These are phyloP conservation scores for Drosophila paranaensis DNA, from an alignment of 2,888 invertebrate genomes.

Conservation along the genomic window DNA sequence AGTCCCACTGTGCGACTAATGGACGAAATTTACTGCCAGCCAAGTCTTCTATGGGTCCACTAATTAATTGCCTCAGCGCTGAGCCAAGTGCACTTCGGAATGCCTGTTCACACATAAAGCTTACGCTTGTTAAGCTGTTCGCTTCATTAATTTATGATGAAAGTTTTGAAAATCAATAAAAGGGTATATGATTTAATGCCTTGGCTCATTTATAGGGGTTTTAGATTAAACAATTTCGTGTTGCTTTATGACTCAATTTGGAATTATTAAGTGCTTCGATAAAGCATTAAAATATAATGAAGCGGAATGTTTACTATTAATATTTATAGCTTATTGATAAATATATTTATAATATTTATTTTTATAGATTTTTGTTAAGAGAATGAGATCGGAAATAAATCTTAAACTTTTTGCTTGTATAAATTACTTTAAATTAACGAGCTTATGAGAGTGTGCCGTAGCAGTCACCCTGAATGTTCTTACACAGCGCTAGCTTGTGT, in stretches of 20 bases:
- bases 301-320: background rate
- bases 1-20: constrained; percentile 82
- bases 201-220: constrained; percentile 13
- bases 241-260: constrained; percentile 3
- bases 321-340: background rate
- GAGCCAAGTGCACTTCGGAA: constrained; percentile 28
- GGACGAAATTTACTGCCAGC: constrained; percentile 73
- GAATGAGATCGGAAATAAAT: background rate
- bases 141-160: background rate
- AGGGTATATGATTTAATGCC: constrained; percentile 3
- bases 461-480: background rate
- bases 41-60: constrained; percentile 53
- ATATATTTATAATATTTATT: background rate
- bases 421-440: background rate
- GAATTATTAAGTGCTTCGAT: background rate
- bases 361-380: no score
- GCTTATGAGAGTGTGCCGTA: background rate
- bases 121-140: constrained; percentile 2
- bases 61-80: constrained; percentile 63
- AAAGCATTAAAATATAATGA: background rate
- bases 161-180: constrained; percentile 21
- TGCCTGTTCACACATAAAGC: constrained; percentile 13
- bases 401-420: background rate
- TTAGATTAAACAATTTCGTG: constrained; percentile 3
- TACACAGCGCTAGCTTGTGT: background rate